Evolutionary conservation across 1,140 invertebrate species (phyloP).

Genomic region (Drosophila sulfurigaster): DNA sequence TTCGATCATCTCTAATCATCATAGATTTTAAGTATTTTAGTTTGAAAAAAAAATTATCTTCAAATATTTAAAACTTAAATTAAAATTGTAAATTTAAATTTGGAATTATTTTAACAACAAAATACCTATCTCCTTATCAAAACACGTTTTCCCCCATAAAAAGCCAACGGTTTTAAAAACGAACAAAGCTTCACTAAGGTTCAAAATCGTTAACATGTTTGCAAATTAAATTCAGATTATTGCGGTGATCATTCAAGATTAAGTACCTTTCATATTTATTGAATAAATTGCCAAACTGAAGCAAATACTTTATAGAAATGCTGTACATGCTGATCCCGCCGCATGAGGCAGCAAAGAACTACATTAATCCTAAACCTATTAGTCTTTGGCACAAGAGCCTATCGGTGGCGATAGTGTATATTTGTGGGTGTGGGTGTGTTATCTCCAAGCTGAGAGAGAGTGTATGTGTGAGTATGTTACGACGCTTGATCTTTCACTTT

Average conservation of each 20-base stretch:
- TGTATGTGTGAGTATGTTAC: not conserved
- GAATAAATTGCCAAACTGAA: constrained; percentile 15
- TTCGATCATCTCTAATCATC: too few species aligned
- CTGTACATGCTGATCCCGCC: constrained; percentile 28
- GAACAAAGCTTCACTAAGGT: too few species aligned
- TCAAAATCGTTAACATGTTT: too few species aligned
- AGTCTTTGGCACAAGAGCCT: constrained; percentile 67
- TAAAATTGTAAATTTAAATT: too few species aligned
- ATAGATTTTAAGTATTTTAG: too few species aligned
- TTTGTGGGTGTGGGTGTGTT: constrained; percentile 6
- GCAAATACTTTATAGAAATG: constrained; percentile 54
- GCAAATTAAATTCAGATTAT: not conserved
- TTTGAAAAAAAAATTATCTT: too few species aligned
- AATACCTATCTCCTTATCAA: too few species aligned
- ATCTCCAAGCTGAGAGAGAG: not conserved
- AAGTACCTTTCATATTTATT: constrained; percentile 35
- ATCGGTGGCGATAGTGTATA: constrained; percentile 31
- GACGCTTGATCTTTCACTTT: constrained; percentile 45
- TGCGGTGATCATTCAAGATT: constrained; percentile 4
- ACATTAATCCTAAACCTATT: constrained; percentile 56
- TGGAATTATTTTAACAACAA: too few species aligned
- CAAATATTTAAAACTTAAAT: too few species aligned
- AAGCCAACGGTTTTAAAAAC: too few species aligned
- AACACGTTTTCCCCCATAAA: too few species aligned
- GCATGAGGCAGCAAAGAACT: constrained; percentile 44